These are phyloP conservation scores for Aleiodes alternator DNA, from an alignment of 2,888 invertebrate genomes.

Conservation along the genomic window DNA sequence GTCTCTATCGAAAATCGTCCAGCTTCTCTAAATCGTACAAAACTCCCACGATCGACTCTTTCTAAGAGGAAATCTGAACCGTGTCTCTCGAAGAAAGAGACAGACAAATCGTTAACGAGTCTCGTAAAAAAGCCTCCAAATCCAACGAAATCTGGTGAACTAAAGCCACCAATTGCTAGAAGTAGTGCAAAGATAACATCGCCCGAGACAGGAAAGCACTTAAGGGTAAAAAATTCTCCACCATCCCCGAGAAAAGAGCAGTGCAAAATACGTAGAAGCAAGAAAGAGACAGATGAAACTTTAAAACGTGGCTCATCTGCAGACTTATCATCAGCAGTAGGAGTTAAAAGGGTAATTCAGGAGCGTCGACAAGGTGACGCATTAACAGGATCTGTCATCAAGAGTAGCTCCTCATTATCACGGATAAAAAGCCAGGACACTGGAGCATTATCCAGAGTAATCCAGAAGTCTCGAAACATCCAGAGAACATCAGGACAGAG, in stretches of 20 bases:
- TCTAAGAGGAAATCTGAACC: constrained; percentile 59
- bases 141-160: constrained; percentile 49
- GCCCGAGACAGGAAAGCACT: constrained; percentile 44
- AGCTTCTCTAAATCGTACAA: constrained; percentile 45
- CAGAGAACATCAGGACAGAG: constrained; percentile 56
- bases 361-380: constrained; percentile 47
- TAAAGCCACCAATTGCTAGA: constrained; percentile 55
- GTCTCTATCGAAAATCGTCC: constrained; percentile 56
- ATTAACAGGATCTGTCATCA: constrained; percentile 44
- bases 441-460: constrained; percentile 73
- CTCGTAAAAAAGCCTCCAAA: constrained; percentile 39
- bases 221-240: constrained; percentile 38
- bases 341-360: constrained; percentile 72
- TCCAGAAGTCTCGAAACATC: constrained; percentile 65
- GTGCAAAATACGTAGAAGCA: constrained; percentile 58
- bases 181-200: constrained; percentile 44
- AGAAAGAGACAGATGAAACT: constrained; percentile 64
- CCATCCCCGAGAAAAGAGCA: constrained; percentile 50
- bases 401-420: constrained; percentile 65
- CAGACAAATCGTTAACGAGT: constrained; percentile 54
- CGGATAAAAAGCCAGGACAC: constrained; percentile 67
- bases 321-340: constrained; percentile 79
- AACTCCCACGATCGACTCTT: constrained; percentile 52
- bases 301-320: constrained; percentile 72
- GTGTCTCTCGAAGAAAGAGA: constrained; percentile 50